phyloP scores from a whole-genome alignment of 1,140 invertebrate species.

The Zaprionus taronus region DNA sequence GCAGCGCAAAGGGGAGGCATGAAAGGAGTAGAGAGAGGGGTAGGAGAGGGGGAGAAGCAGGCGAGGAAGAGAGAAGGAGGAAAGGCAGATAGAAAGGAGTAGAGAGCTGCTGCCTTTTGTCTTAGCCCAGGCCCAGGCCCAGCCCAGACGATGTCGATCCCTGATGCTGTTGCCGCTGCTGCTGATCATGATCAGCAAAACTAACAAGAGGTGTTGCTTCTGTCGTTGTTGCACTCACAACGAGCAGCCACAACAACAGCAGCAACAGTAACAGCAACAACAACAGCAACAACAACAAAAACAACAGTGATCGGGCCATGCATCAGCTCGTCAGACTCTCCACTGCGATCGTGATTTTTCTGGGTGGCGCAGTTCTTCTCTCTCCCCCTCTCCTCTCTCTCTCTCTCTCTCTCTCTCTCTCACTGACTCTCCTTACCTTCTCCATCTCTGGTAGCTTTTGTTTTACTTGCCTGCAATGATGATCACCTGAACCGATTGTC shows the following conservation, averaged over 20 bases:
- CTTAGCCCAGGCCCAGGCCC: slow-evolving; percentile 2
- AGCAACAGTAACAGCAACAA: neutral
- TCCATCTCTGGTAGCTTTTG: slow-evolving; percentile 45
- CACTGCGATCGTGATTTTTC: slow-evolving; percentile 69
- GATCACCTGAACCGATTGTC: slow-evolving; percentile 44
- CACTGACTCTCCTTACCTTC: neutral
- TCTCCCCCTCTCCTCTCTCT: neutral
- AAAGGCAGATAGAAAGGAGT: neutral
- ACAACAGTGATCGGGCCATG: slow-evolving; percentile 53
- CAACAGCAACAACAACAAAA: slow-evolving; percentile 18
- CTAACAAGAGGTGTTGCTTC: slow-evolving; percentile 81
- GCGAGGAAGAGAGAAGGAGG: neutral
- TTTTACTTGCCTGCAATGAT: slow-evolving; percentile 19
- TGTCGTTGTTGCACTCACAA: slow-evolving; percentile 65
- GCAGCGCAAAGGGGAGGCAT: neutral
- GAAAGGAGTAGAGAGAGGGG: neutral
- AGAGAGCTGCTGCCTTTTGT: slow-evolving; percentile 15
- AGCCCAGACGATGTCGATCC: slow-evolving; percentile 2
- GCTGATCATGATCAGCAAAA: slow-evolving; percentile 78
- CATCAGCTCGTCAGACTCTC: slow-evolving; percentile 62
- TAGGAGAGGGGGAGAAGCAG: neutral
- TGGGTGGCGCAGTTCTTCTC: slow-evolving; percentile 60
- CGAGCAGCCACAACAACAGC: slow-evolving; percentile 14
- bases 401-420: neutral
- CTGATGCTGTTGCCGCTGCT: slow-evolving; percentile 3